A percentile compares a stretch with the other conserved stretches of the same genome.
Evolutionary conservation across 2,888 invertebrate genomes (phyloP).

Genomic region (Volucella bombylans): DNA sequence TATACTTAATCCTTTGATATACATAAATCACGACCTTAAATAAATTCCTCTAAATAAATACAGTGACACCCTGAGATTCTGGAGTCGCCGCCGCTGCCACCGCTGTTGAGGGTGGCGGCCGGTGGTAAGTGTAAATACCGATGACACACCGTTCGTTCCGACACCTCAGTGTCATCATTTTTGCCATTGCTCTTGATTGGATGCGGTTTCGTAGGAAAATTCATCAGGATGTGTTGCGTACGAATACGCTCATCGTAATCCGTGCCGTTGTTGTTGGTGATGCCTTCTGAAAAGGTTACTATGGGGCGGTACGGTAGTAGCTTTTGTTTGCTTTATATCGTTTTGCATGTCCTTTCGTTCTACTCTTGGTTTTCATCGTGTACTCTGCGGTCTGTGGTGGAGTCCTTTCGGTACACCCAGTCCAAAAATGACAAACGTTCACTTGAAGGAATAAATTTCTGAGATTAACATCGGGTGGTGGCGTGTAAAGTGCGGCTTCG

Average conservation of each 20-base stretch:
- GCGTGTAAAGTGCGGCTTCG: constrained; percentile 38
- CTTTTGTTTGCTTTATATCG: constrained; percentile 52
- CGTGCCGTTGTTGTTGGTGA: neutral
- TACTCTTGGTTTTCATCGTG: constrained; percentile 37
- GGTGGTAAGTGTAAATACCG: constrained; percentile 40
- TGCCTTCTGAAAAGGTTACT: constrained; percentile 29
- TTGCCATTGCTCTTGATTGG: constrained; percentile 59
- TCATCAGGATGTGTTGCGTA: constrained; percentile 47
- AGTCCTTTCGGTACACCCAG: constrained; percentile 31
- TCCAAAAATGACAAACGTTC: constrained; percentile 52
- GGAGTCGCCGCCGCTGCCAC: neutral
- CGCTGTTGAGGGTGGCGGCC: too few species aligned
- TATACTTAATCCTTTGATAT: constrained; percentile 64
- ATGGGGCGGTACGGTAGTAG: constrained; percentile 9
- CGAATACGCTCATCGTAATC: neutral
- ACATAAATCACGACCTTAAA: constrained; percentile 66
- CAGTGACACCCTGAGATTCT: constrained; percentile 35
- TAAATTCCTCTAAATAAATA: constrained; percentile 69
- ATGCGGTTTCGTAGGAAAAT: constrained; percentile 64
- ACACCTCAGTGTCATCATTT: constrained; percentile 23
- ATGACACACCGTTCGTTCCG: constrained; percentile 5
- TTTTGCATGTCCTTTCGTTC: neutral
- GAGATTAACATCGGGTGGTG: constrained; percentile 58
- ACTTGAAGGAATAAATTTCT: constrained; percentile 59
- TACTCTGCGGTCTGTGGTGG: constrained; percentile 56